Conservation (phyloP, 2,113 vertebrate genomes). For the Elephas maximus region DNA sequence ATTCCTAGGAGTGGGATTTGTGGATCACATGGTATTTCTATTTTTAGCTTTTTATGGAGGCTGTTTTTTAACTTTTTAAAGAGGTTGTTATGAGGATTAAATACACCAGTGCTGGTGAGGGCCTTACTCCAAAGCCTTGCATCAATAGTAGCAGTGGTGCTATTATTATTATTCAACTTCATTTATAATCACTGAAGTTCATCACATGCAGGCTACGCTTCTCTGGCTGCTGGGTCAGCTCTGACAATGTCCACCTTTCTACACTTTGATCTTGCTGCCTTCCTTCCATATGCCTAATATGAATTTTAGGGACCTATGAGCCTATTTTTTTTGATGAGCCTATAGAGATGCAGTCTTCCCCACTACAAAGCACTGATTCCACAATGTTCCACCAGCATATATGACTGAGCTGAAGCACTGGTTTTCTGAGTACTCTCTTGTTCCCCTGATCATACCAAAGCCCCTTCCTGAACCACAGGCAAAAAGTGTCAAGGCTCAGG, state of each 20-base stretch:
- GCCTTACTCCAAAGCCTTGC: not conserved
- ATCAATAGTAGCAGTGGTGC: rapidly evolving
- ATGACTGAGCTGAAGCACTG: not conserved
- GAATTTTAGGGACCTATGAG: not conserved
- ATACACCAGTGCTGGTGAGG: not conserved
- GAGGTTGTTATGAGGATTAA: not conserved
- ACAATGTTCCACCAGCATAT: not conserved
- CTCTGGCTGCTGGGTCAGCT: not conserved
- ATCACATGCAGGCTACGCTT: not conserved
- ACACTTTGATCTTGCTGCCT: not conserved
- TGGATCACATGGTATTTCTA: no score
- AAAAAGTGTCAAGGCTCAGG: not conserved
- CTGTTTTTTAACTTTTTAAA: no score
- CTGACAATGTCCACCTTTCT: not conserved
- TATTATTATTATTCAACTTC: no score
- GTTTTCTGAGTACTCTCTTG: not conserved
- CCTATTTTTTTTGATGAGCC: not conserved
- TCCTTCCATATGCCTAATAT: not conserved
- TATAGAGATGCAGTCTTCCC: not conserved
- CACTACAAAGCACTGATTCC: not conserved
- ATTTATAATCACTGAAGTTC: not conserved
- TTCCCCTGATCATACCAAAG: not conserved
- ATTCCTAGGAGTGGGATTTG: no score
- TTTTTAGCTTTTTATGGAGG: no score
- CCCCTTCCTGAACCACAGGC: not conserved